Conservation (phyloP, 2,113 vertebrate genomes). For the Heterotilapia buettikoferi region DNA sequence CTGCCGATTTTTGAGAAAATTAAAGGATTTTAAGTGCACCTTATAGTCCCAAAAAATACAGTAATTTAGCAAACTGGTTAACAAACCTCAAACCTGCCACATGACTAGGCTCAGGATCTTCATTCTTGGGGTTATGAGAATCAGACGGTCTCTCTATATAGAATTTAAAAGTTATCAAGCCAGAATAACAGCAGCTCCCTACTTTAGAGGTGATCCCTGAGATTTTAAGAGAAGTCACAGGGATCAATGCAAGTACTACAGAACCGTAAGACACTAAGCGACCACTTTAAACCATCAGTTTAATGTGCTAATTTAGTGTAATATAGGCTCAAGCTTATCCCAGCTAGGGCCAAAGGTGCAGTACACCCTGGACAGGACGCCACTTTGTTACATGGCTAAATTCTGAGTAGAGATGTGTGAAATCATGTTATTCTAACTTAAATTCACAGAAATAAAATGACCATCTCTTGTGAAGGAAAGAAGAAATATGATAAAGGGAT, state of each 20-base stretch:
- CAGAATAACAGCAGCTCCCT: background rate
- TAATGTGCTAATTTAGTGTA: background rate
- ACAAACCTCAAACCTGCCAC: background rate
- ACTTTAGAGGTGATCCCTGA: background rate
- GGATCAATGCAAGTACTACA: background rate
- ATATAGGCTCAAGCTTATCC: background rate
- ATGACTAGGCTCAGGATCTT: background rate
- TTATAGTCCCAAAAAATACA: background rate
- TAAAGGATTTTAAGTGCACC: background rate
- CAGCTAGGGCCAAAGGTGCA: background rate
- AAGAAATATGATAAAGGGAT: too few relatives aligned
- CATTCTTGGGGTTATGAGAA: background rate
- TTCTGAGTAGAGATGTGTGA: background rate
- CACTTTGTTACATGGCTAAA: background rate
- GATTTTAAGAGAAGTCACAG: background rate
- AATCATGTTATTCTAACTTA: too few relatives aligned
- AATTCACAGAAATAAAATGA: too few relatives aligned
- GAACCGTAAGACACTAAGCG: background rate
- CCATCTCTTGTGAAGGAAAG: too few relatives aligned
- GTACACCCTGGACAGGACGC: background rate
- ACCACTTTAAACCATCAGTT: background rate
- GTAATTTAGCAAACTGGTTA: background rate
- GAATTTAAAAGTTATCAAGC: background rate
- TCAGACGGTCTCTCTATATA: background rate
- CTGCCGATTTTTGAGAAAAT: accelerated